A percentile compares a stretch with the other conserved stretches of the same genome.
Evolutionary conservation across 64 coral and sea anemone genomes (phyloP).

Genomic region (Montipora cactus): DNA sequence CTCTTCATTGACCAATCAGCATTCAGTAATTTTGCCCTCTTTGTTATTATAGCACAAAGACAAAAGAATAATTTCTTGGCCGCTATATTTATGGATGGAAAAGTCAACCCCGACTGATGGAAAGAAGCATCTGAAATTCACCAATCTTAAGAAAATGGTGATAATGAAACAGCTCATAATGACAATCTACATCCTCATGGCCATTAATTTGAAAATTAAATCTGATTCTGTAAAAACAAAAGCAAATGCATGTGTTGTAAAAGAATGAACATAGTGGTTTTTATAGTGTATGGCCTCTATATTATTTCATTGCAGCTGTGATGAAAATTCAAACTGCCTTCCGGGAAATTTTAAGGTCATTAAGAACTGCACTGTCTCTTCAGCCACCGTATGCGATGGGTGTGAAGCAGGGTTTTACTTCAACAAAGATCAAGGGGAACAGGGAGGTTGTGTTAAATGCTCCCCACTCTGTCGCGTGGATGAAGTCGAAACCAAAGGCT

Average conservation of each 20-base stretch:
- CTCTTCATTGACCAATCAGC: too few species aligned
- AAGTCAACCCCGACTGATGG: too few species aligned
- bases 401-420: background rate
- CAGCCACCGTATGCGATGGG: background rate
- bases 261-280: background rate
- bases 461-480: background rate
- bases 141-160: too few species aligned
- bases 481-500: background rate
- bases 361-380: background rate
- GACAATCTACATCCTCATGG: too few species aligned
- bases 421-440: accelerated
- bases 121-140: too few species aligned
- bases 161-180: too few species aligned
- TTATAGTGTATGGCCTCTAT: background rate
- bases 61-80: too few species aligned
- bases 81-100: too few species aligned
- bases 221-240: too few species aligned
- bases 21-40: too few species aligned
- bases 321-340: background rate
- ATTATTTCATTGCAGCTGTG: background rate
- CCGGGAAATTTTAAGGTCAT: background rate
- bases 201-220: too few species aligned
- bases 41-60: too few species aligned
- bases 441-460: background rate
- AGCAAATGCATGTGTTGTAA: background rate